Evolutionary conservation across 2,797 vertebrate genomes (phyloP).

Genomic region (Eremophila alpestris): DNA sequence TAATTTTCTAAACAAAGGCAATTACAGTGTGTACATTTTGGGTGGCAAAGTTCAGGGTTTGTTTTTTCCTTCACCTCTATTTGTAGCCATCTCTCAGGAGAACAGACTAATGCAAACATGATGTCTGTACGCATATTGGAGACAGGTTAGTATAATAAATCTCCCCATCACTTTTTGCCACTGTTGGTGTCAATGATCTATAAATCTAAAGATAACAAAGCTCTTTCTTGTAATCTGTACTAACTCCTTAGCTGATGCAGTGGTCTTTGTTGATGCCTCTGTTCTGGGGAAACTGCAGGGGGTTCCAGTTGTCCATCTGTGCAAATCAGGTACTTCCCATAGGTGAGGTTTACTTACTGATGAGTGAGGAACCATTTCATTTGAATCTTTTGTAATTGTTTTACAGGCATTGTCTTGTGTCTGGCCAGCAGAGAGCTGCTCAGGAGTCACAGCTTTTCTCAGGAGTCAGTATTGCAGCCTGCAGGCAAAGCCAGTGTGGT

Average conservation of each 20-base stretch:
- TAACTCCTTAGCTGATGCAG: not conserved
- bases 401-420: not conserved
- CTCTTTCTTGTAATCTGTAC: not conserved
- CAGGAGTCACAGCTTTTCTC: not conserved
- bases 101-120: not conserved
- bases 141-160: not conserved
- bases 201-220: not conserved
- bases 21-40: not conserved
- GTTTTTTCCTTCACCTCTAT: not conserved
- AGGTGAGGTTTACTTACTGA: not conserved
- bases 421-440: not conserved
- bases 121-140: not conserved
- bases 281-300: not conserved
- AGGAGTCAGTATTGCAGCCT: not conserved
- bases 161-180: not conserved
- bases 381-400: not conserved
- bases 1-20: not conserved
- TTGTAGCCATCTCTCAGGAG: not conserved
- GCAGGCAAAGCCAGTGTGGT: not conserved
- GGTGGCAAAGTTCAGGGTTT: not conserved
- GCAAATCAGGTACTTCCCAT: not conserved
- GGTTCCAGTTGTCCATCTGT: not conserved
- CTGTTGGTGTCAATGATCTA: not conserved
- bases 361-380: not conserved
- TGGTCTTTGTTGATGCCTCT: not conserved